phyloP scores from a whole-genome alignment of 2,888 invertebrate genomes.

The Zaprionus bogoriensis region DNA sequence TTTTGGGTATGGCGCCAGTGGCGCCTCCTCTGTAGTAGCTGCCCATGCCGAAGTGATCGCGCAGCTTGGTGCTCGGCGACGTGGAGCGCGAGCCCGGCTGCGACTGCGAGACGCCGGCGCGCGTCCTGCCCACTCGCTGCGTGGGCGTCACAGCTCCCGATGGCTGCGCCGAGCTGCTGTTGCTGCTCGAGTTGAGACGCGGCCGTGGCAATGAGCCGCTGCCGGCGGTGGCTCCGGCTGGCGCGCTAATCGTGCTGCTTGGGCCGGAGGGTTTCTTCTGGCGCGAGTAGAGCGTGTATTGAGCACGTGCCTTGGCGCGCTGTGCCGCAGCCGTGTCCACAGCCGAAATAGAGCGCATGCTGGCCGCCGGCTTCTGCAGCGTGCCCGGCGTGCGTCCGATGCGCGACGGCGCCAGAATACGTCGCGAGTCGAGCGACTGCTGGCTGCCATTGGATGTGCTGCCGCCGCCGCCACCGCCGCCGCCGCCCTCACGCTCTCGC shows the following conservation, averaged over 20 bases:
- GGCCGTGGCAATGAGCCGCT: slow-evolving; percentile 78
- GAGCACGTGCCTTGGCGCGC: slow-evolving; percentile 91
- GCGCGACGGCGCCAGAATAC: slow-evolving; percentile 59
- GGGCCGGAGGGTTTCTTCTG: slow-evolving; percentile 84
- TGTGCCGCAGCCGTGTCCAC: slow-evolving; percentile 96
- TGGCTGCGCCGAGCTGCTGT: slow-evolving; percentile 61
- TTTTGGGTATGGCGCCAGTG: slow-evolving; percentile 85
- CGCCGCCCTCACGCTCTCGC: slow-evolving; percentile 82
- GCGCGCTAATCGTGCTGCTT: slow-evolving; percentile 33
- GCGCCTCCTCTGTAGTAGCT: slow-evolving; percentile 73
- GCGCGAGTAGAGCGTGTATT: slow-evolving; percentile 91
- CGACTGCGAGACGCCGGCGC: slow-evolving; percentile 94
- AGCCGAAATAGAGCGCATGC: slow-evolving; percentile 94
- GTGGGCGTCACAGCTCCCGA: slow-evolving; percentile 65
- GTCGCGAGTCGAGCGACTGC: slow-evolving; percentile 59
- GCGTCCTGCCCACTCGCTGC: slow-evolving; percentile 83
- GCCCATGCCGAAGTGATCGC: slow-evolving; percentile 85
- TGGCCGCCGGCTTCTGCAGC: slow-evolving; percentile 80
- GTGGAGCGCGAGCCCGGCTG: slow-evolving; percentile 97
- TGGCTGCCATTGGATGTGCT: slow-evolving; percentile 30
- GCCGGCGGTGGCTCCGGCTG: slow-evolving; percentile 16
- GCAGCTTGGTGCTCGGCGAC: slow-evolving; percentile 94
- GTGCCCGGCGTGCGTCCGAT: slow-evolving; percentile 73
- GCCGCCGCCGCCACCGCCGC: slow-evolving; percentile 62
- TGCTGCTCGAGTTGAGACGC: slow-evolving; percentile 61